phyloP scores from a whole-genome alignment of 2,113 vertebrate genomes.

The Cololabis saira region DNA sequence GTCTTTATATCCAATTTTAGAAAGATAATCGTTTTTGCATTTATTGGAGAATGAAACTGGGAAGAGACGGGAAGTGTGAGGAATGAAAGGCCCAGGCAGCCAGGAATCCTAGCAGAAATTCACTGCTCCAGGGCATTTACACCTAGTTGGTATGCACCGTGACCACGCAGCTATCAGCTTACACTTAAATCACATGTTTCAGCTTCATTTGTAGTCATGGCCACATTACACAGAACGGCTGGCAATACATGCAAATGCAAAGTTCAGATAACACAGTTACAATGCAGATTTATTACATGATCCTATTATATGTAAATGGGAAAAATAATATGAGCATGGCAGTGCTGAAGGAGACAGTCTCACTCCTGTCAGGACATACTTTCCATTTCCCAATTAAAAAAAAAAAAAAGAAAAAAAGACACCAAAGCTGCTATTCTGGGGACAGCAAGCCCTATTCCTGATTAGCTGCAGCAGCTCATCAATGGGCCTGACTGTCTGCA shows the following conservation, averaged over 20 bases:
- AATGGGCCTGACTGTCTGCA: conserved; percentile 74
- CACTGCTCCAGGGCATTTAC: background rate
- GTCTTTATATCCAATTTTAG: background rate
- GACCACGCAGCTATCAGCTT: background rate
- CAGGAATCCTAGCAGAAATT: background rate
- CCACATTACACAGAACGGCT: background rate
- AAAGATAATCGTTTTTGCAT: background rate
- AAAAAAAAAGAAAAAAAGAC: conserved; percentile 32
- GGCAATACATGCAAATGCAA: conserved; percentile 3
- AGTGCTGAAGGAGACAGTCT: conserved; percentile 1
- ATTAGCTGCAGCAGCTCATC: conserved; percentile 72
- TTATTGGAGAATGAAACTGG: background rate
- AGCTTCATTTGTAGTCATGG: background rate
- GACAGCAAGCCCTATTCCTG: conserved; percentile 45
- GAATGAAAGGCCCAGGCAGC: background rate
- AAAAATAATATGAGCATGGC: conserved; percentile 1
- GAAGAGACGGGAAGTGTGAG: background rate
- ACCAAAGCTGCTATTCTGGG: conserved; percentile 57
- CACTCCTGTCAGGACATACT: conserved; percentile 9
- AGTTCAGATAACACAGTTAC: background rate
- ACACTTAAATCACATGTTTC: background rate
- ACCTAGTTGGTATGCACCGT: background rate
- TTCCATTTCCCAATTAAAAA: conserved; percentile 23
- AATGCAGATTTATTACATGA: conserved; percentile 1
- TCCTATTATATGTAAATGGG: conserved; percentile 1